Evolutionary conservation across 1,140 invertebrate genomes (phyloP).

Genomic region (Papilio glaucus): DNA sequence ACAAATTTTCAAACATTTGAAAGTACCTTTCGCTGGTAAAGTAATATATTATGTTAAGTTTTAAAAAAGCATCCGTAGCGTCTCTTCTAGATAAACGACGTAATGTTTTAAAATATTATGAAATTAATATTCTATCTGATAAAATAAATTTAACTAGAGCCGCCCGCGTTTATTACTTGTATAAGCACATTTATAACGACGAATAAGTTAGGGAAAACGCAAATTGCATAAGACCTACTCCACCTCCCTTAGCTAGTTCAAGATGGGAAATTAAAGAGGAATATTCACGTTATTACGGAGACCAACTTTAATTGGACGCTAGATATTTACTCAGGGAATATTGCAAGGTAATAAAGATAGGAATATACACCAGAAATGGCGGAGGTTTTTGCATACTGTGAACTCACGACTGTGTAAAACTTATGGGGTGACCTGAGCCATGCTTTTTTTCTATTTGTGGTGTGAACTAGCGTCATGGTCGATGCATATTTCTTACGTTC

Average conservation of each 20-base stretch:
- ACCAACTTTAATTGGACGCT: neutral
- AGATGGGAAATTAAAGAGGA: neutral
- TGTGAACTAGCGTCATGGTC: too few relatives aligned
- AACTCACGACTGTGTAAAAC: neutral
- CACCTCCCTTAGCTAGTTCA: neutral
- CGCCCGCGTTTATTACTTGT: slow-evolving; percentile 14
- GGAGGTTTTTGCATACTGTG: neutral
- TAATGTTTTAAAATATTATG: neutral
- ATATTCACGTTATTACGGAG: neutral
- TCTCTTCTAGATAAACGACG: too few relatives aligned
- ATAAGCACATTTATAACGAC: slow-evolving; percentile 6
- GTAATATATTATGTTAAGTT: too few relatives aligned
- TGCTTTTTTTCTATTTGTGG: too few relatives aligned
- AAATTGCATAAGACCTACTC: neutral
- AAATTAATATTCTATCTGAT: neutral
- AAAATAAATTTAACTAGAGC: neutral
- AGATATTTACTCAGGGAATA: neutral
- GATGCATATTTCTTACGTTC: too few relatives aligned
- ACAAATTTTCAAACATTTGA: too few relatives aligned
- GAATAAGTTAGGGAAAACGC: neutral
- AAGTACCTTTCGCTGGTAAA: too few relatives aligned
- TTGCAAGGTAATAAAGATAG: neutral
- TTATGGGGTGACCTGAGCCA: too few relatives aligned
- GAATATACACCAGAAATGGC: neutral
- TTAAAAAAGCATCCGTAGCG: too few relatives aligned